These are phyloP conservation scores for Lamproptera curius DNA, from an alignment of 2,888 invertebrate species.

Conservation along the genomic window DNA sequence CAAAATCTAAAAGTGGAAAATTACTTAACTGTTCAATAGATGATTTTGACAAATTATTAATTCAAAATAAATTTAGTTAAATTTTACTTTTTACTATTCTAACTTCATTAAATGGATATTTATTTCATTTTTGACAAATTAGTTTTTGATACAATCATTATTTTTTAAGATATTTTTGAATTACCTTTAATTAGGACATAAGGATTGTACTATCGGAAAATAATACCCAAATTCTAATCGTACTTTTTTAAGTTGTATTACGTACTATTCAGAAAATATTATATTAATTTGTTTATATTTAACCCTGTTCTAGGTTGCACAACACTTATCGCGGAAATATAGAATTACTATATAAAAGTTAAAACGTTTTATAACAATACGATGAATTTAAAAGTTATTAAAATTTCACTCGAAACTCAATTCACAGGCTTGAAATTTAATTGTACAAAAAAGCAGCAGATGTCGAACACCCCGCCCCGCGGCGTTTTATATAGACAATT, in stretches of 20 bases:
- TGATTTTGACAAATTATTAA: too few relatives aligned
- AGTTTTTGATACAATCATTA: too few relatives aligned
- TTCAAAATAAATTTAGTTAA: too few relatives aligned
- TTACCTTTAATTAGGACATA: too few relatives aligned
- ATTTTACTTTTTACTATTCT: too few relatives aligned
- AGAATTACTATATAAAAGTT: not conserved
- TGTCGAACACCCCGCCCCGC: slow-evolving; percentile 9
- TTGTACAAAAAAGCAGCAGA: slow-evolving; percentile 12
- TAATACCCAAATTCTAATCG: too few relatives aligned
- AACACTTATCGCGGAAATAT: not conserved
- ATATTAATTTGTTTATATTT: not conserved
- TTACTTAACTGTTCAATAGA: too few relatives aligned
- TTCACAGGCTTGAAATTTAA: slow-evolving; percentile 11
- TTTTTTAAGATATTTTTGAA: too few relatives aligned
- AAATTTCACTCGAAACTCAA: not conserved
- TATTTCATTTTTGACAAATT: too few relatives aligned
- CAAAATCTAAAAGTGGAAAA: too few relatives aligned
- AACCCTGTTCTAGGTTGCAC: not conserved
- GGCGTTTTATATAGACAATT: slow-evolving; percentile 22
- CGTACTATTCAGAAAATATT: not conserved
- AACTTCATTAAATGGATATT: too few relatives aligned
- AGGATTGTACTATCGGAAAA: too few relatives aligned
- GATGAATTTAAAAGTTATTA: not conserved
- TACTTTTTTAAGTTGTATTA: not conserved
- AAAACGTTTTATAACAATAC: not conserved